Evolutionary conservation across 2,888 invertebrate species (phyloP).

Genomic region (Zelleria hepariella): DNA sequence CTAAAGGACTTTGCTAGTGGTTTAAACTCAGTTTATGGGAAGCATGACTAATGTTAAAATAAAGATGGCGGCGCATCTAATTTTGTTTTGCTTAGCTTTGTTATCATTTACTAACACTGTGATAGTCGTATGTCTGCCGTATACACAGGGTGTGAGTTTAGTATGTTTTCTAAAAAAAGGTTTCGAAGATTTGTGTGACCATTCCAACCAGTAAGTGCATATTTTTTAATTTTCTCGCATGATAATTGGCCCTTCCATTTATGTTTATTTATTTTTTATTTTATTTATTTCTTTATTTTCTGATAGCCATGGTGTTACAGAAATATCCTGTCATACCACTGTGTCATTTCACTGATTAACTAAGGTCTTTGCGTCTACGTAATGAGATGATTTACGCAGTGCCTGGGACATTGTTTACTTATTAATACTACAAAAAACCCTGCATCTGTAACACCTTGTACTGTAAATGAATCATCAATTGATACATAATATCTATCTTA

Average conservation of each 20-base stretch:
- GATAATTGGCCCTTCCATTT: neutral
- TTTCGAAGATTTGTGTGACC: neutral
- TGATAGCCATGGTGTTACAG: no score
- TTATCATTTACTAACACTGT: neutral
- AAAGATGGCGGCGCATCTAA: no score
- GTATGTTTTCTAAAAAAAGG: neutral
- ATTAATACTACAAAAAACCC: no score
- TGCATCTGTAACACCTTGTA: no score
- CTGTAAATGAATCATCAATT: no score
- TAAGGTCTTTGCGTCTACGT: no score
- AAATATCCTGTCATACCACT: no score
- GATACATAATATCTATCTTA: no score
- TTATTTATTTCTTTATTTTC: neutral
- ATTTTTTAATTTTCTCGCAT: neutral
- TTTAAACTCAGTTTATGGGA: neutral
- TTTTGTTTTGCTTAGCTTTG: neutral
- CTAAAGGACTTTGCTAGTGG: neutral
- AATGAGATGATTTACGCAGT: no score
- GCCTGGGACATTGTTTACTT: no score
- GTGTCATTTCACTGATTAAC: no score
- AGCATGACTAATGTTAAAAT: neutral
- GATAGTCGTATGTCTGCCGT: no score
- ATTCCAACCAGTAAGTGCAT: neutral
- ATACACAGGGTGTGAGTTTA: neutral
- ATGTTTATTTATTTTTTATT: neutral